Evolutionary conservation across 2,113 vertebrate species (phyloP).

Genomic region (Gambusia holbrooki): DNA sequence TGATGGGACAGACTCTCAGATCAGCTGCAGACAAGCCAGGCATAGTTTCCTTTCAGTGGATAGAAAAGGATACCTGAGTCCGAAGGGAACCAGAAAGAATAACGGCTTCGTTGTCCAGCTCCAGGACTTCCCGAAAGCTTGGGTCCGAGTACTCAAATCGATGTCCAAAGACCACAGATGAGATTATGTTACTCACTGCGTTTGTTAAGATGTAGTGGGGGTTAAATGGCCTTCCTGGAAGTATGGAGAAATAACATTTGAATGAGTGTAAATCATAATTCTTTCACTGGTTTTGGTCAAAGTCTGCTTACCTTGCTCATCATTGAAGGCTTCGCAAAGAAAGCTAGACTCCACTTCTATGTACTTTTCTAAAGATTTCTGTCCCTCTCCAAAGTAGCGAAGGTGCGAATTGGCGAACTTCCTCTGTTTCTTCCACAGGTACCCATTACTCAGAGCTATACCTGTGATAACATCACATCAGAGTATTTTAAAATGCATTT

Average conservation of each 20-base stretch:
- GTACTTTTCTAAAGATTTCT: constrained; percentile 75
- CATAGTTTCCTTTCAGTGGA: background rate
- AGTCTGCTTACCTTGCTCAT: constrained; percentile 79
- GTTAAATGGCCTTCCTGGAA: constrained; percentile 84
- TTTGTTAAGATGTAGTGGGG: constrained; percentile 83
- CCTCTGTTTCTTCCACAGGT: constrained; percentile 83
- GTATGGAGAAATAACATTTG: background rate
- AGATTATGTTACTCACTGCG: constrained; percentile 87
- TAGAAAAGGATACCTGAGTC: constrained; percentile 43
- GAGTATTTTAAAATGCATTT: too few relatives aligned
- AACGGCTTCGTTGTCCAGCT: constrained; percentile 76
- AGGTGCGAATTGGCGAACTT: constrained; percentile 81
- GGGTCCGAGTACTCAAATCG: constrained; percentile 87
- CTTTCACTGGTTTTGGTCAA: accelerated
- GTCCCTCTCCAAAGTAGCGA: constrained; percentile 84
- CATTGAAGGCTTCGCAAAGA: constrained; percentile 77
- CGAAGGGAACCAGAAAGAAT: constrained; percentile 57
- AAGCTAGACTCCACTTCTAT: constrained; percentile 81
- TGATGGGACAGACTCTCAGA: background rate
- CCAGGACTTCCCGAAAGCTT: constrained; percentile 81
- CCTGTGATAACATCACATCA: constrained; percentile 54
- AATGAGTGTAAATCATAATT: background rate
- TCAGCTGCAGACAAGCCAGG: background rate
- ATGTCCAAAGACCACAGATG: constrained; percentile 85
- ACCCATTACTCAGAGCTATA: constrained; percentile 74